These are phyloP conservation scores for Danaus melanippus DNA, from an alignment of 1,140 invertebrate genomes.

Conservation along the genomic window DNA sequence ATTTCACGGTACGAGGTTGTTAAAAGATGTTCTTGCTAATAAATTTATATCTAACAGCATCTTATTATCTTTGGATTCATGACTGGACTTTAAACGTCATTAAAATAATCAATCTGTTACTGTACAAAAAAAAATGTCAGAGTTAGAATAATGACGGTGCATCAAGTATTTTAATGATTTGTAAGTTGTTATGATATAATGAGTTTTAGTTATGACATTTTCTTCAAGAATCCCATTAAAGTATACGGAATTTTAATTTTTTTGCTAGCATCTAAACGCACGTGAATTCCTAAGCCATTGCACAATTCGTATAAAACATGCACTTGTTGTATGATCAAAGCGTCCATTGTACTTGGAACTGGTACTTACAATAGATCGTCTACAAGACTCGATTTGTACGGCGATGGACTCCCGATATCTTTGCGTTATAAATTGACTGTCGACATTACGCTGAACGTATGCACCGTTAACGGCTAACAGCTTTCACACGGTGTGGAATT, in stretches of 20 bases:
- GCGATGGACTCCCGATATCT: constrained; percentile 29
- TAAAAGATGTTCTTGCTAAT: constrained; percentile 34
- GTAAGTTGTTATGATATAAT: no score
- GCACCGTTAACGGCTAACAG: constrained; percentile 34
- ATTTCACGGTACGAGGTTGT: constrained; percentile 24
- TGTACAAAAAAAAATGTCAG: no score
- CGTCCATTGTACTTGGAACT: constrained; percentile 23
- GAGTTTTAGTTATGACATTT: no score
- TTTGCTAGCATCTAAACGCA: no score
- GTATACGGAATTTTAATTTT: no score
- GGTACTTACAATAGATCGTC: constrained; percentile 19
- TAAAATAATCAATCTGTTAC: not conserved
- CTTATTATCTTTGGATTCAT: constrained; percentile 25
- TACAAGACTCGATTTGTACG: constrained; percentile 10
- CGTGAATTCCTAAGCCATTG: constrained; percentile 10
- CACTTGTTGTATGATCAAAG: constrained; percentile 19
- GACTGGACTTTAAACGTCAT: constrained; percentile 22
- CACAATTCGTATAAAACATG: constrained; percentile 10
- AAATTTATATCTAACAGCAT: constrained; percentile 35
- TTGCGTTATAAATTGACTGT: constrained; percentile 42
- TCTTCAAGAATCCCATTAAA: no score
- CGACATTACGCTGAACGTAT: constrained; percentile 27
- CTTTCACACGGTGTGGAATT: constrained; percentile 18
- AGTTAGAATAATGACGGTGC: no score
- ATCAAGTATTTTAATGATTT: no score